phyloP scores from a whole-genome alignment of 2,113 vertebrate genomes.

The Rissa tridactyla region DNA sequence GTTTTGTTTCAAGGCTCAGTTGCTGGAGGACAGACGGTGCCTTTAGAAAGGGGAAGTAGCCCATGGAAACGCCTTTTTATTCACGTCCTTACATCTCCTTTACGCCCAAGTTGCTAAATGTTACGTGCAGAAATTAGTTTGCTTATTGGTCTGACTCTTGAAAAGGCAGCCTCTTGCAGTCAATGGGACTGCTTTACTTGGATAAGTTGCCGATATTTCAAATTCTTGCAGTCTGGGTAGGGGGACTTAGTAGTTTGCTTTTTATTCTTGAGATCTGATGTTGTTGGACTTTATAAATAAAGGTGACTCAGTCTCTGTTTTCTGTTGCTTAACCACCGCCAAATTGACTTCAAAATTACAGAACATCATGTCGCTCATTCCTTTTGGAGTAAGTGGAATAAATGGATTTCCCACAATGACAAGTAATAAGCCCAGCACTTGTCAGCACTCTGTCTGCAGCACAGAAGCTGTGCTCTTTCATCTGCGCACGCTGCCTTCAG shows the following conservation, averaged over 20 bases:
- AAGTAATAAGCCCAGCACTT: background rate
- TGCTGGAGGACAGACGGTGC: background rate
- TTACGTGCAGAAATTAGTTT: background rate
- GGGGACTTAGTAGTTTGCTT: background rate
- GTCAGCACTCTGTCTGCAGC: background rate
- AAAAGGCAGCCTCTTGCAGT: background rate
- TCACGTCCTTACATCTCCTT: background rate
- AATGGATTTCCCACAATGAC: background rate
- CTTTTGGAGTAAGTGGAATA: slow-evolving; percentile 38
- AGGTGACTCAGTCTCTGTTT: background rate
- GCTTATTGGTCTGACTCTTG: background rate
- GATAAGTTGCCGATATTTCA: background rate
- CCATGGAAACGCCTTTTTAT: background rate
- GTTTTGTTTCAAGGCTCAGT: background rate
- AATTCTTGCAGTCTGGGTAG: background rate
- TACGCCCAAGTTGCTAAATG: background rate
- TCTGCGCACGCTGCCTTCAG: background rate
- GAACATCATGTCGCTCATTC: background rate
- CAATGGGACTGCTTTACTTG: background rate
- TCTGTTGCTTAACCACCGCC: slow-evolving; percentile 5
- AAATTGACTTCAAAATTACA: slow-evolving; percentile 45
- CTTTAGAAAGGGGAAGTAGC: background rate
- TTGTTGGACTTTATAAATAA: background rate
- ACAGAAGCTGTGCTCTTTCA: background rate
- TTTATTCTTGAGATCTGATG: background rate